Evolutionary conservation across 2,113 vertebrate genomes (phyloP), one percentile per base, ranked within the genome.

Genomic region (Taurulus bubalis): DNA sequence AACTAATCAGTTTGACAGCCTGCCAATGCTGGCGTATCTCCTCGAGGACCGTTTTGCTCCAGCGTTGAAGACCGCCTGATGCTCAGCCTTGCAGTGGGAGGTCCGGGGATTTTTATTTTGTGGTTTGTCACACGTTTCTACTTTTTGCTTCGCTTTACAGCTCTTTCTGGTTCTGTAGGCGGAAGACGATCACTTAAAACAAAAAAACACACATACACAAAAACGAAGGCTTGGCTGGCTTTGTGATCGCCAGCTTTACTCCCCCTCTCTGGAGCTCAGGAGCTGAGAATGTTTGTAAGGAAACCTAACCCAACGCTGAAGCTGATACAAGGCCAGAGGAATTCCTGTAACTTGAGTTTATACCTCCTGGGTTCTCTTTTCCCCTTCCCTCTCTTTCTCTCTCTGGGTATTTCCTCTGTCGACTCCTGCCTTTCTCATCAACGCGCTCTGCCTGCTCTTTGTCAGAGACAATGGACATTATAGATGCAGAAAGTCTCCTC

Each of bases 271-370:
- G 64, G 51, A 75, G 73, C 70, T 79, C 22, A 15, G 60, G 26
- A 30, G 75, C 66, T 53, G 64, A 78, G 87, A 92, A 85, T 87
- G 90, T 89, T 91, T 91, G 89, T 82, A 77, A 90, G 93, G 93
- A 93, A 93, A 92, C 92, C 85, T 78, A 89, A 94, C 84, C 91
- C 90, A 85, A 60, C 86, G 55, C 89, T 72, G 89, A 90, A 56
- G 86, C 89, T 88, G 88, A 91, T 90, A 91, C 90, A 90, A 90
- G 90, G 85, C 91, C 85, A 77, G 89, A 92, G 91, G 92, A 92
- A 94, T 93, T 93, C 92, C 93, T 91, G 91, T 91, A 94, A 93
- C 89, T 92, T 86, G 86, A 91, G 90, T 93, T 94, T 94, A 87
- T 91, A 90, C 90, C 92, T 94, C 88, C 88, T 92, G 86, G 88